Evolutionary conservation across 2,888 invertebrate species (phyloP), one percentile per base, ranked within the genome.

Genomic region (Eupithecia centaureata): DNA sequence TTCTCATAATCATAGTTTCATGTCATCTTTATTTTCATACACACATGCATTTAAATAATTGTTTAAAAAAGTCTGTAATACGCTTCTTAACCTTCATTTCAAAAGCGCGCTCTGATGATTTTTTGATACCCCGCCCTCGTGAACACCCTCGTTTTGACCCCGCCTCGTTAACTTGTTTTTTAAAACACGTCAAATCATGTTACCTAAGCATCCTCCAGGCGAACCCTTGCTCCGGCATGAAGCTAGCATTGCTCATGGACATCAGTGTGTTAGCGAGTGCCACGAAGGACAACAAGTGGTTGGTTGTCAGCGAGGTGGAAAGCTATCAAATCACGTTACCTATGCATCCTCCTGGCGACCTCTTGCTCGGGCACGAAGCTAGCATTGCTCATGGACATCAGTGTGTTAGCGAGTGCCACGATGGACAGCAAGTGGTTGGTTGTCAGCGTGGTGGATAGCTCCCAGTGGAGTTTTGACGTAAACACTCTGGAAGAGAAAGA

Each of bases 301-400:
- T 98, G 18, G 99, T 99, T 1, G 99, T 99, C 32, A 99, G 91
- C 0, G 98, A 98, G 1, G 97, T 97, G 77, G 98, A 98, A 61
- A 99, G 94, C 92, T 99, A n/a, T n/a, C n/a, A n/a, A n/a, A n/a
- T n/a, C n/a, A n/a, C n/a, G 61, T 70, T 73, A 95, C 95, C 96
- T 95, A 86, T 96, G 96, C 81, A 97, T 85, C 81, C 96, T 96
- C 74, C 97, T 94, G 75, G 95, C 96, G 66, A 97, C 94, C 82
- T 98, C 97, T 85, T 97, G 97, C 79, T 97, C 97, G 0, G 97
- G 97, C 72, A 98, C 95, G 88, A 99, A 98, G 51, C 98, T 97
- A 35, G 98, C 98, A 81, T 98, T 98, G 85, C 97, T 98, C 98
- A 99, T 99, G 0, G 98, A 98, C 98, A 99, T 98, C 61, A 99